These are phyloP conservation scores for Dermolepida albohirtum DNA, from an alignment of 2,888 invertebrate species.

Conservation along the genomic window DNA sequence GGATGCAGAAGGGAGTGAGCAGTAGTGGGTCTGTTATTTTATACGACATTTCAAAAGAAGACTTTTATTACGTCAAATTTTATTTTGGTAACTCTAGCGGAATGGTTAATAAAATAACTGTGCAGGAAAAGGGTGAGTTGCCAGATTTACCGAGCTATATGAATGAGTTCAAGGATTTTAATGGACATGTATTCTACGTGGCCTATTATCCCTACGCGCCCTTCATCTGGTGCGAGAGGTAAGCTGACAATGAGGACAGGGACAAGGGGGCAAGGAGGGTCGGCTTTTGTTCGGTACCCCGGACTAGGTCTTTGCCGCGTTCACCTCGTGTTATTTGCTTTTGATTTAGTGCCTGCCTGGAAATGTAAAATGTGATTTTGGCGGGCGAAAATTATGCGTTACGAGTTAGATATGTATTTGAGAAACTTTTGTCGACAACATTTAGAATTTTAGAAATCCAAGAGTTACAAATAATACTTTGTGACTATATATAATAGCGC, in stretches of 20 bases:
- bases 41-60: constrained; percentile 25
- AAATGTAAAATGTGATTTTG: constrained; percentile 26
- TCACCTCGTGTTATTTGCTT: constrained; percentile 22
- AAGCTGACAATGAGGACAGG: constrained; percentile 16
- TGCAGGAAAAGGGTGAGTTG: constrained; percentile 1
- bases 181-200: constrained; percentile 42
- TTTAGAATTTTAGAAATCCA: neutral
- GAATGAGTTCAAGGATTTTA: constrained; percentile 42
- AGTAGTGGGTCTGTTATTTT: constrained; percentile 33
- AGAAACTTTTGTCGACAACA: neutral
- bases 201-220: constrained; percentile 40
- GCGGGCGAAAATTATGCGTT: constrained; percentile 22
- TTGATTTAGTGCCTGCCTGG: constrained; percentile 20
- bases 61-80: constrained; percentile 39
- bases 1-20: constrained; percentile 38
- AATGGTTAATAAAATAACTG: constrained; percentile 30
- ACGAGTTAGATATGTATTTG: constrained; percentile 18
- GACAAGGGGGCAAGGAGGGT: neutral
- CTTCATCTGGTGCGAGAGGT: constrained; percentile 41
- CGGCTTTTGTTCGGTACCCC: constrained; percentile 15
- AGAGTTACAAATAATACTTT: neutral
- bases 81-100: constrained; percentile 38
- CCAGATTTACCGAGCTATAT: constrained; percentile 30
- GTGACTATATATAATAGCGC: no score
- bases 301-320: constrained; percentile 3